Base-by-base conservation (phyloP, 1,140 invertebrate species). In the Euwallacea fornicatus region DNA sequence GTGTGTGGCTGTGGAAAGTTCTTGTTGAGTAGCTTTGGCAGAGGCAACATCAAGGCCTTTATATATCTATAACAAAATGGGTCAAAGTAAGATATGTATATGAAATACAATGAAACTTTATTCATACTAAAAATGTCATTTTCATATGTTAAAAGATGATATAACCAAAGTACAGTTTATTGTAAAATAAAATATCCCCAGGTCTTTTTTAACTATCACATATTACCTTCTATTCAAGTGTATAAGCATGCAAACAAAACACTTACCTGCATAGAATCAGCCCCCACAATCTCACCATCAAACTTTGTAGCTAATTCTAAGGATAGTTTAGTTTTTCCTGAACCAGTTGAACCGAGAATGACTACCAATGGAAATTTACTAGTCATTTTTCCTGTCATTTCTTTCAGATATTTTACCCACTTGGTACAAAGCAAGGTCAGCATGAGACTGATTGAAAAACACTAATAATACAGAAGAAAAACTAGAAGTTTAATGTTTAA, bases 231-330 rank as follows among this genome's bases (percentile, higher is more conserved):
- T n/a, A n/a, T n/a, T n/a, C n/a, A n/a, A n/a, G 6, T 50, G 46
- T 50, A 11, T 50, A 13, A 56, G 9, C 4, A 21, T 56, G 11
- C 16, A 15, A 21, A 56, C 8, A 16, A 56, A 33, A 33, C 4
- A 2, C 54, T 71, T 83, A 97, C 95, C 88, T 99, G 98, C 96
- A 99, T 99, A 9, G 97, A 98, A 88, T 99, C 98, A 0, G 97
- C 96, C 74, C 95, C 98, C 58, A 99, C 95, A 59, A 99, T 92
- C 88, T 99, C 97, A n/a, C 96, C 94, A 67, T 87, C 84, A 81
- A 96, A 98, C 78, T 86, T 89, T 72, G 89, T 86, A 0, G 95
- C 96, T 66, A 99, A 83, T 86, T 98, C 93, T 68, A 99, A 86
- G 13, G 93, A 92, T 69, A 99, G 84, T 83, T 98, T 97, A 0